Evolutionary conservation across 2,888 invertebrate species (phyloP), one percentile per base, ranked within the genome.

Genomic region (Chloroclysta siterata): DNA sequence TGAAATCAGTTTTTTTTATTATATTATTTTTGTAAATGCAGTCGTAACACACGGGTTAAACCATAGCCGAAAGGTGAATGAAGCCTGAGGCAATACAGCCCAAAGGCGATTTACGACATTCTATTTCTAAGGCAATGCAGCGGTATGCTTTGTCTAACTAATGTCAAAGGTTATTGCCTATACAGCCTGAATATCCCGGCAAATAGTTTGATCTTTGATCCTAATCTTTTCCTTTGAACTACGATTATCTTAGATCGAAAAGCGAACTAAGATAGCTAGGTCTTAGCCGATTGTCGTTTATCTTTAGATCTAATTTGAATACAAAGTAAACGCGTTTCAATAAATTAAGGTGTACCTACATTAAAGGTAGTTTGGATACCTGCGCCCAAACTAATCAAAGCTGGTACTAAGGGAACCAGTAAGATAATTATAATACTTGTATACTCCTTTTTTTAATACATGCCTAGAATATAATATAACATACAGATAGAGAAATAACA

Each of bases 201-300:
- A 58, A 59, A 48, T 13, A n/a, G 39, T 64, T n/a, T 53, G 64
- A 64, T 64, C 60, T 64, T 42, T 56, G 64, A 64, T 60, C 59
- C 39, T 42, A 44, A 58, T 59, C 63, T 46, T 33, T 56, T 59
- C 54, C 64, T 60, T 64, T 60, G 59, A 63, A 33, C 41, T 59
- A 14, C 41, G 55, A 36, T 50, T 50, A 54, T 61, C 51, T 50
- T 29, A 29, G 53, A 41, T 52, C 48, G 48, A 6, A 10, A 17
- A 2, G 8, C 10, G 4, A 46, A 17, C 10, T 46, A 17, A 3
- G 8, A 44, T 44, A 44, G 17, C 10, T 17, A 8, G 22, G 22
- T 15, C 15, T 44, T 7, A 33, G 1, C 4, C 11, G 10, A 14
- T 15, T 44, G 15, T 44, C 15, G 11, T 46, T 46, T 6, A 11